A percentile compares a stretch with the other conserved stretches of the same genome.
These are phyloP conservation scores for Grallaria varia DNA, from an alignment of 2,113 vertebrate species.

Conservation along the genomic window DNA sequence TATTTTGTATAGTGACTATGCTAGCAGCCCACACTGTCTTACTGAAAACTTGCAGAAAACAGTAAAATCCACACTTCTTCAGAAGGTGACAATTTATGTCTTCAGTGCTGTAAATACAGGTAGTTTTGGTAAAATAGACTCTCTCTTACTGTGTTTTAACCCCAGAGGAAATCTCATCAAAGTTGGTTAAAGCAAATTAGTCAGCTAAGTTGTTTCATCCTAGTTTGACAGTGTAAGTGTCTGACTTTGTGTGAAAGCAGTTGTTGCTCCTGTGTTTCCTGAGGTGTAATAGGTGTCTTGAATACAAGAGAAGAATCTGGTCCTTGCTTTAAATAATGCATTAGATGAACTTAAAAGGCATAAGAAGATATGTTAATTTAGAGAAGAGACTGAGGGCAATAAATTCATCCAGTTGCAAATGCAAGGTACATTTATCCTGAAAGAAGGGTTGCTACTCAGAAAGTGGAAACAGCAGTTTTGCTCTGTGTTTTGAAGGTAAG, in stretches of 20 bases:
- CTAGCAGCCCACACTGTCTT: neutral
- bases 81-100: neutral
- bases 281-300: neutral
- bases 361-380: neutral
- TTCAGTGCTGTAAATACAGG: neutral
- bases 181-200: neutral
- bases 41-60: constrained; percentile 24
- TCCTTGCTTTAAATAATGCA: neutral
- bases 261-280: neutral
- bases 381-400: neutral
- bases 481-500: neutral
- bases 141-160: neutral
- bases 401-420: neutral
- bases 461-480: neutral
- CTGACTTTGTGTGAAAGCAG: neutral
- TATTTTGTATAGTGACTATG: constrained; percentile 3
- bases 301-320: neutral
- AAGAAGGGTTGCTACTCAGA: neutral
- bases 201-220: neutral
- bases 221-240: neutral
- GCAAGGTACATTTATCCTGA: neutral
- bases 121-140: neutral
- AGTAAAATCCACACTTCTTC: neutral
- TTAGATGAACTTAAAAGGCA: neutral
- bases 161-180: neutral